Conservation (phyloP, 2,797 vertebrate genomes). For the Rhynchotus rufescens region DNA sequence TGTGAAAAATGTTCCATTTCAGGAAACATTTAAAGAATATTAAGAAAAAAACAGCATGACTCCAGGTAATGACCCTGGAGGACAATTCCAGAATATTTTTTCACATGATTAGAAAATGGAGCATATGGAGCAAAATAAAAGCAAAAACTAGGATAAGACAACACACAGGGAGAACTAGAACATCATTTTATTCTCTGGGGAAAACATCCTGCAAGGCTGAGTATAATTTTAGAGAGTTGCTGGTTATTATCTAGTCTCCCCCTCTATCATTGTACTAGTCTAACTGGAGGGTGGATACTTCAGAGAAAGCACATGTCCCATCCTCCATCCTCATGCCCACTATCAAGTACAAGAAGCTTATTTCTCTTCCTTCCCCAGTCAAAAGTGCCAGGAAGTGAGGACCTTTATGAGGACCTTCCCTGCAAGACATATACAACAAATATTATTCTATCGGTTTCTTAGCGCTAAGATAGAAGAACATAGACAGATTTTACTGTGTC, state of each 20-base stretch:
- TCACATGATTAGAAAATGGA: not conserved
- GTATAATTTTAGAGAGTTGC: not conserved
- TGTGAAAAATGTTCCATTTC: not conserved
- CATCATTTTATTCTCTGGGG: not conserved
- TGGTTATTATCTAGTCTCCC: not conserved
- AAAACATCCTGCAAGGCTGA: not conserved
- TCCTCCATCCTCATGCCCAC: not conserved
- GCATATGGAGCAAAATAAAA: not conserved
- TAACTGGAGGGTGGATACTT: not conserved
- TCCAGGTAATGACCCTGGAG: not conserved
- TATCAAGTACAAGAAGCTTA: not conserved
- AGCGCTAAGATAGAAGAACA: not conserved
- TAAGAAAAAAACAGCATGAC: not conserved
- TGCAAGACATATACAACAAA: not conserved
- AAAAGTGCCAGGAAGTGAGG: not conserved
- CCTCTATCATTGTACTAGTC: not conserved
- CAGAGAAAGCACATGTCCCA: not conserved
- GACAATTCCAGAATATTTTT: not conserved
- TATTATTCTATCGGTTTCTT: not conserved
- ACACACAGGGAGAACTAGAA: not conserved
- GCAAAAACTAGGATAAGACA: not conserved
- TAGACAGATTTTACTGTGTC: not conserved
- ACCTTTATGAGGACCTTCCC: not conserved
- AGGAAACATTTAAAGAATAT: not conserved
- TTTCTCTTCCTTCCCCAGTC: not conserved